phyloP scores from a whole-genome alignment of 2,888 invertebrate species.

The Callyntrura sp. region DNA sequence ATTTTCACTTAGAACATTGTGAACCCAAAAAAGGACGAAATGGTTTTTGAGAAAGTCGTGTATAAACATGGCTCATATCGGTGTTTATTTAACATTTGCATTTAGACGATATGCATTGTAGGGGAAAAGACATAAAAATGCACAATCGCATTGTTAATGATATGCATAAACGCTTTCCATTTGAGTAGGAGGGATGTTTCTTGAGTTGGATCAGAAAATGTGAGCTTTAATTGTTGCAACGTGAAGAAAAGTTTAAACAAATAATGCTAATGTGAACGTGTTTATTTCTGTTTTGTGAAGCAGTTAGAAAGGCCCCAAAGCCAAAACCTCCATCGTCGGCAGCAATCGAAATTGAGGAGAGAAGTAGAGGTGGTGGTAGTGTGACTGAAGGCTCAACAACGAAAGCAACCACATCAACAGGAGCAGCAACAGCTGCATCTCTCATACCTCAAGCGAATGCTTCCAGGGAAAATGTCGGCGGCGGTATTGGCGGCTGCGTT shows the following conservation, averaged over 20 bases:
- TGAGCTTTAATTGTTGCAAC: not conserved
- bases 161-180: not conserved
- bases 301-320: slow-evolving; percentile 92
- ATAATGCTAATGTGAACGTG: not conserved
- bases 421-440: slow-evolving; percentile 57
- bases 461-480: slow-evolving; percentile 65
- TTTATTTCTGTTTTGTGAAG: slow-evolving; percentile 85
- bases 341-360: slow-evolving; percentile 86
- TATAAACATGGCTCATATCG: no score
- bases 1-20: no score
- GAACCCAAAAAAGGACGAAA: no score
- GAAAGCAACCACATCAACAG: slow-evolving; percentile 73
- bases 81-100: no score
- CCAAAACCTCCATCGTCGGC: slow-evolving; percentile 86
- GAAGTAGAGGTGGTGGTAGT: slow-evolving; percentile 79
- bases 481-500: slow-evolving; percentile 44
- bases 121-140: not conserved
- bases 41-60: no score
- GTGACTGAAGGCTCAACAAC: slow-evolving; percentile 75
- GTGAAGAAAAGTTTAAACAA: not conserved
- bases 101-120: not conserved
- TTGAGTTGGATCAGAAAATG: not conserved
- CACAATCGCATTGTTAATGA: not conserved
- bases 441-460: slow-evolving; percentile 67
- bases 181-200: not conserved